phyloP scores from a whole-genome alignment of 53 echinoderm and acorn worm genomes.

The Pentamera pediparva region DNA sequence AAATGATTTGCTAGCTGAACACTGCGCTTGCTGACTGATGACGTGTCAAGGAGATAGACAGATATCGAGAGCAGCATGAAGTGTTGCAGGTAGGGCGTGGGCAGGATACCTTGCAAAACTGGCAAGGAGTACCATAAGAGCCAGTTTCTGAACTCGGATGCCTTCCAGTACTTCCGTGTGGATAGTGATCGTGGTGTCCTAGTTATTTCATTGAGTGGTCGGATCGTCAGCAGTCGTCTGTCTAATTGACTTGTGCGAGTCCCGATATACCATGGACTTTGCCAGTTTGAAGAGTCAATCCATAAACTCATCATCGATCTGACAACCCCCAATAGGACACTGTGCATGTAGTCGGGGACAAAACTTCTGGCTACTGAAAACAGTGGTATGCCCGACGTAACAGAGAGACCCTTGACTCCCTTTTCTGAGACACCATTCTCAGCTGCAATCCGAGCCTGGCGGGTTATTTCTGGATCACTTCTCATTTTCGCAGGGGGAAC shows the following conservation, averaged over 20 bases:
- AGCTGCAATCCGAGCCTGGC: not conserved
- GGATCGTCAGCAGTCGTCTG: not conserved
- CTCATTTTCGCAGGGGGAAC: constrained; percentile 3
- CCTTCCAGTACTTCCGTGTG: not conserved
- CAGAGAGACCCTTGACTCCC: constrained; percentile 6
- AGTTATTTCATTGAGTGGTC: not conserved
- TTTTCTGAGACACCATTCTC: not conserved
- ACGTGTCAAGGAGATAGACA: not conserved
- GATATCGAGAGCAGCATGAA: not conserved
- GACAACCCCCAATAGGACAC: constrained; percentile 33
- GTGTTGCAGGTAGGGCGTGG: not conserved
- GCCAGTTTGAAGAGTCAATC: constrained; percentile 1
- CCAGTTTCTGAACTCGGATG: not conserved
- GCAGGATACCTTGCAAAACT: not conserved
- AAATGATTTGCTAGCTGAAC: constrained; percentile 26
- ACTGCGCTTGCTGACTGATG: not conserved
- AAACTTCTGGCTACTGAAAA: not conserved
- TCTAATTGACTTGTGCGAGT: not conserved
- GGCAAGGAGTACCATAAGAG: not conserved
- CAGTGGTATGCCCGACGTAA: not conserved
- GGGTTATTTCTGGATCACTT: not conserved
- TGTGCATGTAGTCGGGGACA: constrained; percentile 33
- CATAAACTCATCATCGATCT: constrained; percentile 16
- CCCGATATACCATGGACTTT: not conserved
- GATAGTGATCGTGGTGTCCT: not conserved